Evolutionary conservation across 2,888 invertebrate genomes (phyloP).

Genomic region (Microplitis deprimator): DNA sequence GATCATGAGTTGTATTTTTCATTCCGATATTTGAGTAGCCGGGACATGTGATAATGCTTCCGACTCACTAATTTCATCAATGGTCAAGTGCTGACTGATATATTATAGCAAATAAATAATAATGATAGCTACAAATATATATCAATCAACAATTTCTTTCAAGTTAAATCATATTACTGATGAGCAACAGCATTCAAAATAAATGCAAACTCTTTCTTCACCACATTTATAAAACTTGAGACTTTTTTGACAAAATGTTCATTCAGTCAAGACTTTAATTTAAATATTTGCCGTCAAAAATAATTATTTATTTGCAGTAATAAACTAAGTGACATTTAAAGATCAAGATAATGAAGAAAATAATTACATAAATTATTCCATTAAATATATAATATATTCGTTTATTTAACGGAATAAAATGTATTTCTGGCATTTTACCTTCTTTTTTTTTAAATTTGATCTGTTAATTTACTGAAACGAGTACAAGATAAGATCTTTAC

Average conservation of each 20-base stretch:
- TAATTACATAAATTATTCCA: not conserved
- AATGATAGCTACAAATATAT: not conserved
- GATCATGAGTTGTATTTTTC: slow-evolving; percentile 39
- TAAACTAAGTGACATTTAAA: not conserved
- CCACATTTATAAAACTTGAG: not conserved
- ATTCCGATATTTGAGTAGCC: not conserved
- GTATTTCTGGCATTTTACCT: not conserved
- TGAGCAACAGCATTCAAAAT: not conserved
- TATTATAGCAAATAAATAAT: not conserved
- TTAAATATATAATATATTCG: not conserved
- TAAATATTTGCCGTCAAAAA: not conserved
- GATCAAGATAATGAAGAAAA: not conserved
- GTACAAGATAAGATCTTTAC: not conserved
- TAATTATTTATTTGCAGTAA: not conserved
- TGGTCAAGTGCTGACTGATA: not conserved
- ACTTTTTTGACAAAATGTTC: too few relatives aligned
- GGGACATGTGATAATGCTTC: not conserved
- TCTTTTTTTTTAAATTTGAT: not conserved
- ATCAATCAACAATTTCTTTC: not conserved
- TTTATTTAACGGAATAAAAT: not conserved
- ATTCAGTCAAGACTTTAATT: not conserved
- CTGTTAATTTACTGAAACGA: not conserved
- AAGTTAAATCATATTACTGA: not conserved
- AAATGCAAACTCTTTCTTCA: not conserved
- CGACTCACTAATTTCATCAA: not conserved